Conservation (phyloP, 2,888 invertebrate genomes). For the Koerneria pararmatus region DNA sequence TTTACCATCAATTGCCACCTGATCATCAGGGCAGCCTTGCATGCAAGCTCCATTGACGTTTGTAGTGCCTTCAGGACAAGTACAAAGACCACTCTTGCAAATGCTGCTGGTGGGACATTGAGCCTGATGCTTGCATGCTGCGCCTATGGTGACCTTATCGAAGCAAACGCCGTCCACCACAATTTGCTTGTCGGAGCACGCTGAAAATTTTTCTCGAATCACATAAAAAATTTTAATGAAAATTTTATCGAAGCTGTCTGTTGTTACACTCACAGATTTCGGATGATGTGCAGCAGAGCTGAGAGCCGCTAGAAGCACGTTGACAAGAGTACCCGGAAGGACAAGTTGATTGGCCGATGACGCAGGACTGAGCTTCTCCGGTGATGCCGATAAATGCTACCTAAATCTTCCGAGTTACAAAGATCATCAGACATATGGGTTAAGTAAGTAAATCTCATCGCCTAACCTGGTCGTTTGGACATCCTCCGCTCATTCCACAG, state of each 20-base stretch:
- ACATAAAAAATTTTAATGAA: neutral
- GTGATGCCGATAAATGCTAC: constrained; percentile 58
- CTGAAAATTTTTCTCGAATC: constrained; percentile 27
- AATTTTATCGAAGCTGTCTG: no score
- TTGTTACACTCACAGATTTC: constrained; percentile 31
- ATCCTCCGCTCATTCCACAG: constrained; percentile 57
- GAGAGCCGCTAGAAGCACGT: constrained; percentile 46
- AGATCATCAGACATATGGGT: constrained; percentile 2
- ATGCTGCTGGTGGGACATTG: constrained; percentile 48
- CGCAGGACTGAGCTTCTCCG: constrained; percentile 56
- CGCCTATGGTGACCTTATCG: constrained; percentile 33
- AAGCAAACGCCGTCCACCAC: constrained; percentile 52
- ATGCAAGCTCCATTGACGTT: constrained; percentile 44
- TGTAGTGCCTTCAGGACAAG: constrained; percentile 45
- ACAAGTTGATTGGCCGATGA: constrained; percentile 54
- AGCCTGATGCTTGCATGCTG: constrained; percentile 25
- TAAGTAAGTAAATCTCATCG: neutral
- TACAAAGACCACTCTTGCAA: constrained; percentile 51
- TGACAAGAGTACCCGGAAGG: constrained; percentile 57
- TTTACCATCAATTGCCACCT: constrained; percentile 32
- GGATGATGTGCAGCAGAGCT: constrained; percentile 56
- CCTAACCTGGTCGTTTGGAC: constrained; percentile 52
- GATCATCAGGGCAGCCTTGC: constrained; percentile 24
- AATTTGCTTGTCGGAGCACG: constrained; percentile 53
- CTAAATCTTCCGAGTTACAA: constrained; percentile 10